These are phyloP conservation scores for Myotis myotis DNA, from an alignment of 2,797 vertebrate species.

Conservation along the genomic window DNA sequence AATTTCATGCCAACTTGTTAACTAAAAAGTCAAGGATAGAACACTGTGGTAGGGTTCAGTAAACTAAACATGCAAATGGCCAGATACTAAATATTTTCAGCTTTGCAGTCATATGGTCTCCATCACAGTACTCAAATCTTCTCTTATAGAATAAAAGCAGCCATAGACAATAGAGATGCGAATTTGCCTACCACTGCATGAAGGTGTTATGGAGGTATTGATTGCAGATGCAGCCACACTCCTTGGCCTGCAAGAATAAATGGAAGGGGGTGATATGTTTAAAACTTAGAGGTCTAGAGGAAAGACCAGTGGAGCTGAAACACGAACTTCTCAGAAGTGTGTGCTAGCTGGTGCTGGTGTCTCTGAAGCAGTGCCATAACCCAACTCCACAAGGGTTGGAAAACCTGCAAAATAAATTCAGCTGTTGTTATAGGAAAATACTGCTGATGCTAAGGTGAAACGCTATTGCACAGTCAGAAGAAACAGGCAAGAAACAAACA, in stretches of 20 bases:
- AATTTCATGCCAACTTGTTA: not conserved
- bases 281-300: not conserved
- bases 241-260: not conserved
- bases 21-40: not conserved
- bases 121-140: not conserved
- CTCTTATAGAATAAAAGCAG: not conserved
- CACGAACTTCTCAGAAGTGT: not conserved
- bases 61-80: not conserved
- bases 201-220: not conserved
- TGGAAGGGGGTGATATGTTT: not conserved
- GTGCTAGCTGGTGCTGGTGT: not conserved
- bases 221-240: not conserved
- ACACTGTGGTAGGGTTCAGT: not conserved
- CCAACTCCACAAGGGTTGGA: not conserved
- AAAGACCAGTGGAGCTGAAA: not conserved
- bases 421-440: not conserved
- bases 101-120: not conserved
- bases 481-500: not conserved
- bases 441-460: not conserved
- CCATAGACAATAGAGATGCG: not conserved
- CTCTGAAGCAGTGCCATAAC: not conserved
- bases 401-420: constrained; percentile 13
- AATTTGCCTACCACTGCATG: not conserved
- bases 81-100: not conserved
- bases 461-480: not conserved